Conservation (phyloP, 2,113 vertebrate species). For the Zapornia atra region DNA sequence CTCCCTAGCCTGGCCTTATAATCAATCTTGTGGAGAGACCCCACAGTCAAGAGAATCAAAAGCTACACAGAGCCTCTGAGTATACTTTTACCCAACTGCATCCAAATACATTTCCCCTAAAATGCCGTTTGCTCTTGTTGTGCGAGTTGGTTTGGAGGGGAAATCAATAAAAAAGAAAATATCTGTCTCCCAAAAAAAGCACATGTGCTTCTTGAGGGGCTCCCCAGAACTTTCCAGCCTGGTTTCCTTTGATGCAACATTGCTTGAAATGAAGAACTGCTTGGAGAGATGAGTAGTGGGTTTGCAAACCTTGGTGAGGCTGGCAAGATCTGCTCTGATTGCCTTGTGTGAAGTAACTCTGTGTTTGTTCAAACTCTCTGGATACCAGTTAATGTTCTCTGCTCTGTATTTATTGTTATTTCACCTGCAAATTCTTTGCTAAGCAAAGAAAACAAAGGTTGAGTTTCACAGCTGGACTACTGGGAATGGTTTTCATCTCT, state of each 20-base stretch:
- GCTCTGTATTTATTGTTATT: conserved; percentile 42
- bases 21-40: not conserved
- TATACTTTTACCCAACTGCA: not conserved
- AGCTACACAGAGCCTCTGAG: not conserved
- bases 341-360: not conserved
- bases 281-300: not conserved
- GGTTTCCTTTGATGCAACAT: not conserved
- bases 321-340: conserved; percentile 8
- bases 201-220: not conserved
- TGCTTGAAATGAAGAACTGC: not conserved
- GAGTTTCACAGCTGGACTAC: conserved; percentile 10
- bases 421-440: conserved; percentile 51
- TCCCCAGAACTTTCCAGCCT: not conserved
- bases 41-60: rapidly evolving
- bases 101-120: not conserved
- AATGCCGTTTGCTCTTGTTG: not conserved
- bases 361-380: conserved; percentile 12
- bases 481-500: conserved; percentile 11
- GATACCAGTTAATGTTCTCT: not conserved
- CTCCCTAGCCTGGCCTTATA: not conserved
- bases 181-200: not conserved
- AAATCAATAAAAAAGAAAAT: not conserved
- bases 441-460: conserved; percentile 44
- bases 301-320: not conserved
- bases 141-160: not conserved